A percentile compares a stretch with the other conserved stretches of the same genome.
phyloP scores from a whole-genome alignment of 2,113 vertebrate species.

The Sula dactylatra region DNA sequence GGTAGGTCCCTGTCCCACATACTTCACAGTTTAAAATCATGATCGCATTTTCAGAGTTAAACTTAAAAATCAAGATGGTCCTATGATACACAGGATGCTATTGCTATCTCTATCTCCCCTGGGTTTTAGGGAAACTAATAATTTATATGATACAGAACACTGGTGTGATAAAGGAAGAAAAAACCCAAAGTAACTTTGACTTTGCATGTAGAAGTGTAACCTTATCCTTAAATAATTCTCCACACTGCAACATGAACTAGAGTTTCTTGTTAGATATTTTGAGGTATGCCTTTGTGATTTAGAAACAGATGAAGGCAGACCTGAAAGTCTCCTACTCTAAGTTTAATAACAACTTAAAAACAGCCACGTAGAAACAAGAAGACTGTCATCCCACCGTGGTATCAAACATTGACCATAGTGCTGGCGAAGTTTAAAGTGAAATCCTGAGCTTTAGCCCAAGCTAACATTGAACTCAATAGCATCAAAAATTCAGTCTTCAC shows the following conservation, averaged over 20 bases:
- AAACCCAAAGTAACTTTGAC: not conserved
- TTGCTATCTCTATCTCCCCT: not conserved
- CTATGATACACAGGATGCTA: not conserved
- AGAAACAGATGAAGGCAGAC: not conserved
- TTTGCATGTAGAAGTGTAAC: not conserved
- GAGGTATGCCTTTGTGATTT: not conserved
- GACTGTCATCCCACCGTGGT: not conserved
- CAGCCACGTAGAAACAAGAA: not conserved
- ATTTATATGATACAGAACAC: not conserved
- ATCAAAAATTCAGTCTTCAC: not conserved
- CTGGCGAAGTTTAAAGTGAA: not conserved
- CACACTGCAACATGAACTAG: not conserved
- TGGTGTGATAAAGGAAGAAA: not conserved
- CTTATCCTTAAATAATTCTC: not conserved
- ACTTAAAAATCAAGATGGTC: not conserved
- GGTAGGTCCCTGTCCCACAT: not conserved
- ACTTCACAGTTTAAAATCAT: not conserved
- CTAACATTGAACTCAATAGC: rapidly evolving
- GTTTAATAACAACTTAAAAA: not conserved
- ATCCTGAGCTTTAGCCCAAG: not conserved
- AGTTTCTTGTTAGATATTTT: not conserved
- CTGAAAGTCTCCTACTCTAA: not conserved
- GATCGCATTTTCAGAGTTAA: not conserved
- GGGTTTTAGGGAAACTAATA: not conserved
- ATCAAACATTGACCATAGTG: not conserved